Evolutionary conservation across 2,113 vertebrate genomes (phyloP).

Genomic region (Amia ocellicauda): DNA sequence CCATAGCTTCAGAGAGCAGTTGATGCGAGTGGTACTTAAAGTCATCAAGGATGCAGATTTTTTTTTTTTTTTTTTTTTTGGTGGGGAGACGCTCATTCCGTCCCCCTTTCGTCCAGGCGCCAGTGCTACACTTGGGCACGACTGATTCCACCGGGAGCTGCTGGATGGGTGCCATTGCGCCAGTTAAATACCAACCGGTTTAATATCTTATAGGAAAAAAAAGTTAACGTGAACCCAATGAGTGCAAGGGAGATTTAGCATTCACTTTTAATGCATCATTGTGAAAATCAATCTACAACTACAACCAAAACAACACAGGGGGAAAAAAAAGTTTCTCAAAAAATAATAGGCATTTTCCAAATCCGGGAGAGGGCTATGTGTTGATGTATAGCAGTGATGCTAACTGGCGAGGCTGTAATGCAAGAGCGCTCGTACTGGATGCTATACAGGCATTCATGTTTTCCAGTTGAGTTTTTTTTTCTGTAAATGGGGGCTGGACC

Average conservation of each 20-base stretch:
- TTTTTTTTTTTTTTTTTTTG: not conserved
- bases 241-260: not conserved
- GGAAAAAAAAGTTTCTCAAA: not conserved
- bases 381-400: not conserved
- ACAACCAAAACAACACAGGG: no score
- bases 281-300: no score
- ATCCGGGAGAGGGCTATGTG: not conserved
- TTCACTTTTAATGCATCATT: no score
- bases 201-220: not conserved
- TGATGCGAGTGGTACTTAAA: constrained; percentile 43
- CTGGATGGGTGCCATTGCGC: constrained; percentile 10
- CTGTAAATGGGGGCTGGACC: constrained; percentile 3
- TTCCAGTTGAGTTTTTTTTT: constrained; percentile 9
- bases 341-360: not conserved
- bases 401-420: not conserved
- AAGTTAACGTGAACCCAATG: constrained; percentile 14
- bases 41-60: constrained; percentile 36
- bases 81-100: constrained; percentile 13
- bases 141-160: not conserved
- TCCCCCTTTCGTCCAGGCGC: constrained; percentile 11
- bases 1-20: constrained; percentile 20
- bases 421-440: not conserved
- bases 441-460: constrained; percentile 5
- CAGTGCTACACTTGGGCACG: not conserved
- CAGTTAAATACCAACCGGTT: constrained; percentile 6